phyloP scores from a whole-genome alignment of 2,113 vertebrate species.

The Prionailurus bengalensis region DNA sequence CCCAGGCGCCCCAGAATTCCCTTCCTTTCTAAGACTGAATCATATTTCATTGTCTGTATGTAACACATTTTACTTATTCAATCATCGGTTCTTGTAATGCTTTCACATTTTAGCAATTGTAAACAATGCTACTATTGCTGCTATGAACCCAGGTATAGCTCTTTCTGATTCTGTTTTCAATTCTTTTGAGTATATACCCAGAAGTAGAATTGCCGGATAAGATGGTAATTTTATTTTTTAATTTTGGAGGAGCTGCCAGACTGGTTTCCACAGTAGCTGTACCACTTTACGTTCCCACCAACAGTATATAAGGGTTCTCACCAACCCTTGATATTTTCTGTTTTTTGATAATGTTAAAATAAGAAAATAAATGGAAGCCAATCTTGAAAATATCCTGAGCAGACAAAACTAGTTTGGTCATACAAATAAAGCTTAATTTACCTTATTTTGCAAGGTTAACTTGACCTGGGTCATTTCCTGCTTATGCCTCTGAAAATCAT shows the following conservation, averaged over 20 bases:
- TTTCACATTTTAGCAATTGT: background rate
- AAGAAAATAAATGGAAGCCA: background rate
- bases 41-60: background rate
- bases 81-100: background rate
- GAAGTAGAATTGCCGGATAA: background rate
- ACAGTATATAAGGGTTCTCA: background rate
- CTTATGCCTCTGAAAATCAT: background rate
- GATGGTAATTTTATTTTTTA: slow-evolving; percentile 6
- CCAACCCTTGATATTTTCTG: background rate
- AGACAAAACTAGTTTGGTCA: background rate
- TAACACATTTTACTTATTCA: background rate
- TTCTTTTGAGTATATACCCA: background rate
- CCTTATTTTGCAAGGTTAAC: background rate
- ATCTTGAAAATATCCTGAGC: background rate
- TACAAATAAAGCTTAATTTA: background rate
- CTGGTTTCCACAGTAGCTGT: background rate
- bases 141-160: background rate
- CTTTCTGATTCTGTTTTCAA: background rate
- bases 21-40: background rate
- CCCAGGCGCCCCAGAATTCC: no score
- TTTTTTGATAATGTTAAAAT: background rate
- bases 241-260: background rate
- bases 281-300: background rate
- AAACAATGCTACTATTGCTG: background rate
- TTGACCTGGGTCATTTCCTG: background rate